phyloP scores from a whole-genome alignment of 2,797 vertebrate genomes.

The Dendrocincla fuliginosa region DNA sequence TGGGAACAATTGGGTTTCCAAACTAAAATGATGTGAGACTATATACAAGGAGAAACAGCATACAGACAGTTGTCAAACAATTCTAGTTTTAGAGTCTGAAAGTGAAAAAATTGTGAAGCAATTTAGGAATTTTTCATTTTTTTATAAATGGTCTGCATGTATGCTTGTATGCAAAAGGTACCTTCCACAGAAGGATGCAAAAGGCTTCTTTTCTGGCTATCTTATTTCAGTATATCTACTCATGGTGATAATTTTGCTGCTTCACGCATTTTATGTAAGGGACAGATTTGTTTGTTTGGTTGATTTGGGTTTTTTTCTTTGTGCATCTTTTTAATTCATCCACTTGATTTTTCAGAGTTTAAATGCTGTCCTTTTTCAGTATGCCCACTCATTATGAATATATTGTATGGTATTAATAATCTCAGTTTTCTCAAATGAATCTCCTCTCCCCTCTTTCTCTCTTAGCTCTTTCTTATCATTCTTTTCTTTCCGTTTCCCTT shows the following conservation, averaged over 20 bases:
- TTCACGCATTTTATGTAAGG: neutral
- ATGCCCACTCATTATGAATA: neutral
- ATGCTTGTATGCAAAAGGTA: neutral
- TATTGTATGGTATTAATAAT: neutral
- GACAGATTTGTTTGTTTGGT: neutral
- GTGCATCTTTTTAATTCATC: neutral
- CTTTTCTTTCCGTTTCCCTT: neutral
- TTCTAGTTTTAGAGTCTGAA: neutral
- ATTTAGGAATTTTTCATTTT: neutral
- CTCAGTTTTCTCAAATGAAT: neutral
- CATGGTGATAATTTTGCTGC: neutral
- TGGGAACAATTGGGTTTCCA: neutral
- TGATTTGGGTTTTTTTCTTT: neutral
- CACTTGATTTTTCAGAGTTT: neutral
- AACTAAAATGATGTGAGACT: neutral
- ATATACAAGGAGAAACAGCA: neutral
- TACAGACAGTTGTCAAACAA: neutral
- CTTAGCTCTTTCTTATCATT: neutral
- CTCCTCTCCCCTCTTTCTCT: neutral
- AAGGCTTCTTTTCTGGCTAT: neutral
- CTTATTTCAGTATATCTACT: neutral
- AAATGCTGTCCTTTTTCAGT: neutral
- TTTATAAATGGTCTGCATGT: neutral
- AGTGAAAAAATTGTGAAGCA: neutral
- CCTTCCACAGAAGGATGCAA: neutral